Conservation (phyloP, 2,888 invertebrate genomes). For the Linnaemya vulpina region DNA sequence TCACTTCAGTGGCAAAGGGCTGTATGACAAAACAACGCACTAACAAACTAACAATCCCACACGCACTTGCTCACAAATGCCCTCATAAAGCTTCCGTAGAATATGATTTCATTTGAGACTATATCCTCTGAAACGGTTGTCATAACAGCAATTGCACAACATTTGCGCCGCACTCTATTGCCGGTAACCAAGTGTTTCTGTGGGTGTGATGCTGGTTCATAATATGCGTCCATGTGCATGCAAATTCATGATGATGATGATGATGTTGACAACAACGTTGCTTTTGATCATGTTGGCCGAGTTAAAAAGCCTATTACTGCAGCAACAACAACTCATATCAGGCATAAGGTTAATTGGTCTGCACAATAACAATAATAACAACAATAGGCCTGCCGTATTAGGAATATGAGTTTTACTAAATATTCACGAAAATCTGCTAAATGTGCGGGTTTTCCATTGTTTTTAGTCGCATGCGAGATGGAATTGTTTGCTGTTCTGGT, state of each 20-base stretch:
- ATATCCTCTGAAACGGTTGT: slow-evolving; percentile 42
- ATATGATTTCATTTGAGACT: slow-evolving; percentile 17
- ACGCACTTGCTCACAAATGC: background rate
- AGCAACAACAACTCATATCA: slow-evolving; percentile 45
- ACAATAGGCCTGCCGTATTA: slow-evolving; percentile 13
- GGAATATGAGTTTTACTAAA: slow-evolving; percentile 50
- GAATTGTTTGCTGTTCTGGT: slow-evolving; percentile 17
- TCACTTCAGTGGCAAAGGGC: slow-evolving; percentile 31
- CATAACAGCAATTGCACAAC: slow-evolving; percentile 52
- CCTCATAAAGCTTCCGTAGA: background rate
- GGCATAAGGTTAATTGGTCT: slow-evolving; percentile 69
- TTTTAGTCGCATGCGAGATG: slow-evolving; percentile 27
- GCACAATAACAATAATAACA: slow-evolving; percentile 30
- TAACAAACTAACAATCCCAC: background rate
- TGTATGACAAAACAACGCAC: background rate
- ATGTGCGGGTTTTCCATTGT: slow-evolving; percentile 52
- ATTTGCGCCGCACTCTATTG: slow-evolving; percentile 23
- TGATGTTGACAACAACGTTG: slow-evolving; percentile 26
- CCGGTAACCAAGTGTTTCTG: slow-evolving; percentile 1
- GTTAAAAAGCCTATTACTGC: slow-evolving; percentile 55
- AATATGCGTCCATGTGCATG: slow-evolving; percentile 45
- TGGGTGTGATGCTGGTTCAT: slow-evolving; percentile 4
- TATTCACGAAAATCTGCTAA: slow-evolving; percentile 54
- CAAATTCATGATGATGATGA: slow-evolving; percentile 27
- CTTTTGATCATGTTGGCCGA: slow-evolving; percentile 55